Base-by-base conservation (phyloP, 2,113 vertebrate species). In the Solenodon paradoxus region DNA sequence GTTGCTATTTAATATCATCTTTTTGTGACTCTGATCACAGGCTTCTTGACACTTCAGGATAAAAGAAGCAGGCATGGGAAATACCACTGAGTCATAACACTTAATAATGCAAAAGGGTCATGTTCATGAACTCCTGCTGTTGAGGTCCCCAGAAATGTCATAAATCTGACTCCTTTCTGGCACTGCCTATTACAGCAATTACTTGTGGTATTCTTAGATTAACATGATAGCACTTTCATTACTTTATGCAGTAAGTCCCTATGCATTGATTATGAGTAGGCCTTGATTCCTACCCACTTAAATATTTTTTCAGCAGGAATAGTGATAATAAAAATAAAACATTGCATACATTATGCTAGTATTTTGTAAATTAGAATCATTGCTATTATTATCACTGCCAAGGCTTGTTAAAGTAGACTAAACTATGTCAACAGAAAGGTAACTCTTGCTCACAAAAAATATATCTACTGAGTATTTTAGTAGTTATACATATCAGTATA, bases 361-460 rank as follows among this genome's bases (percentile, higher is more conserved):
- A 20, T 13, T 64, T 92, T 72, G 38, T 74, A 85, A 91, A 57
- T 38, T 26, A 20, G 42, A 74, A n/a, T 55, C 30, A 32, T 64
- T 71, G 22, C 77, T 77, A 38, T 61, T 55, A 47, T 74, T 4
- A 68, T 47, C 26, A 59, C 28, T 13, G 72, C 45, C 15, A 49
- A 90, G 64, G 32, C 53, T 90, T 80, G 20, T 69, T 57, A 32
- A 47, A 71, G 10, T 71, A 4, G 35, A 80, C 57, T 79, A 64
- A 80, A 53, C 32, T 45, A 88, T 79, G 47, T 79, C 88, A 71
- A 64, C 38, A 86, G 49, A 88, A 68, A 82, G 47, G 30, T 26
- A 81, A 86, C 83, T 47, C 42, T 87, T 86, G 6, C 85, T 88
- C 59, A 95, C 66, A 92, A 38, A 49, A 88, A 88, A 47, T 20